Base-by-base conservation (phyloP, 2,888 invertebrate species). In the Prenolepis imparis region DNA sequence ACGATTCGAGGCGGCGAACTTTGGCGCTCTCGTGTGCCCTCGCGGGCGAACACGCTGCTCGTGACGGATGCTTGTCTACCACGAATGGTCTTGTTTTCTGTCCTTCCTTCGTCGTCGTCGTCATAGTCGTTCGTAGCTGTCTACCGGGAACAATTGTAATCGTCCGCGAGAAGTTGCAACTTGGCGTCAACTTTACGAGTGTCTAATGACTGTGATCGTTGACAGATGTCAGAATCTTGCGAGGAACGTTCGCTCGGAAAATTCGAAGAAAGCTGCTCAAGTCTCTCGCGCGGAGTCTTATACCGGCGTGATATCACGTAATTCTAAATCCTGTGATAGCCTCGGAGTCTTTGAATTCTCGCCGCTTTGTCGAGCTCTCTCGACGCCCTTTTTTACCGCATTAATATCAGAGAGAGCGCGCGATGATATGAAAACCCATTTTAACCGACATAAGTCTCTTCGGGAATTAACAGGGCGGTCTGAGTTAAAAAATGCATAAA, bases 401-500 rank as follows among this genome's bases (percentile, higher is more conserved):
- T 77, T 77, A 77, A 67, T 67, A 77, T 68, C 77, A 41, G 39
- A 77, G 68, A 1, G 66, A 28, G 28, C 52, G 67, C 39, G 36
- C 57, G 32, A 44, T 66, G 52, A 67, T 72, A 59, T 44, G 59
- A 78, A 73, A 80, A 59, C 36, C 18, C 59, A 72, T 77, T 67
- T 80, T 36, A 52, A 28, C 73, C 57, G 41, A 39, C 68, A 24
- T 1, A 59, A 73, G 59, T 72, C 59, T 59, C 78, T 80, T 72
- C 44, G 78, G 73, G 78, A 72, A 59, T 80, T 59, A 80, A 80
- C 73, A 44, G 72, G 73, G 44, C 59, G n/a, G 59, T 59, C 59
- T 70, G 57, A 72, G 59, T 48, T 80, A 59, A 80, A 73, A 78
- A 72, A 80, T 80, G 73, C 78, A 72, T 70, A 78, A 59, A 80